These are phyloP conservation scores for Myotis vivesi DNA, from an alignment of 2,797 vertebrate genomes.

Conservation along the genomic window DNA sequence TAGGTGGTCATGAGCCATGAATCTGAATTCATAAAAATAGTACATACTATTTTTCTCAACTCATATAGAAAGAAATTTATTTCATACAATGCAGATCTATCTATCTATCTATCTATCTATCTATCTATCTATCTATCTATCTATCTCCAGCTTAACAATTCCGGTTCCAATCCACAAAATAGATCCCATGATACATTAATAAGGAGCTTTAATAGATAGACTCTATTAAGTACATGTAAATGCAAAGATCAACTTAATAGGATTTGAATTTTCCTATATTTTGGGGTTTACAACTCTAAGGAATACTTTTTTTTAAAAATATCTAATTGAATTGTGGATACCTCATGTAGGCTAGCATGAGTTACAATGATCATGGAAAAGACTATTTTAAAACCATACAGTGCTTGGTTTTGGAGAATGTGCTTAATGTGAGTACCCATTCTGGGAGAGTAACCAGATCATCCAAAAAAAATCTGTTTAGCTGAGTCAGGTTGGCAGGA, in stretches of 20 bases:
- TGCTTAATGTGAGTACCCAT: neutral
- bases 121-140: neutral
- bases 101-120: neutral
- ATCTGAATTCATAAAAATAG: neutral
- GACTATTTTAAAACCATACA: neutral
- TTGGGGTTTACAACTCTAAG: neutral
- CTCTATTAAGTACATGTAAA: neutral
- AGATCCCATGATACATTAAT: neutral
- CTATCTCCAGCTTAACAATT: neutral
- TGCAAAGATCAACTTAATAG: neutral
- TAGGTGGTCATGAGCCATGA: neutral
- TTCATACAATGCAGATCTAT: neutral
- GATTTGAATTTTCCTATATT: neutral
- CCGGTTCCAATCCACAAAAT: neutral
- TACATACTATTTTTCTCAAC: neutral
- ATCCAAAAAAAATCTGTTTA: neutral
- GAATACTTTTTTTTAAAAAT: neutral
- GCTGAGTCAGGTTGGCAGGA: no score
- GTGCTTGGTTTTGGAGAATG: neutral
- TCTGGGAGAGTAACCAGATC: neutral
- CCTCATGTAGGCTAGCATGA: neutral
- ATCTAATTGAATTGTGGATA: neutral
- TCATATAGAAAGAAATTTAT: neutral
- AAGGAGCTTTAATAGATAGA: neutral
- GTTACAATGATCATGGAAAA: neutral